Conservation (phyloP, 2,797 vertebrate genomes). For the Babyrousa celebensis region DNA sequence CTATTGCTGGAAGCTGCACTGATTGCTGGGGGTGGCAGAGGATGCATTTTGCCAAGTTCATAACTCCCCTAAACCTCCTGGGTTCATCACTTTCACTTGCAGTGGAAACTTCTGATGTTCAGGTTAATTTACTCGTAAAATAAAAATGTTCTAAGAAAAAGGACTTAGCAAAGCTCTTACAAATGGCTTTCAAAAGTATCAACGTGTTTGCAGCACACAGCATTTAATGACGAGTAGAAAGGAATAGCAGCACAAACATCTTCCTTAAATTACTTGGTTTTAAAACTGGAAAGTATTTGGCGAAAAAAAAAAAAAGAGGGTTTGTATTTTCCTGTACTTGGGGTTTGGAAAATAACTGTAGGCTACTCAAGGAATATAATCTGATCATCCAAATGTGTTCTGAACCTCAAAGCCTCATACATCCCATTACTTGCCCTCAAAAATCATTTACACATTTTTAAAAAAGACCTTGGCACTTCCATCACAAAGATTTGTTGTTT, state of each 20-base stretch:
- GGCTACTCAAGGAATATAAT: not conserved
- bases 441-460: slow-evolving; percentile 14
- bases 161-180: slow-evolving; percentile 21
- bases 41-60: slow-evolving; percentile 29
- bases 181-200: not conserved
- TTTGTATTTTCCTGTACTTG: slow-evolving; percentile 47
- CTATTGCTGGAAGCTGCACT: not conserved
- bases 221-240: slow-evolving; percentile 20
- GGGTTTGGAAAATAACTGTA: slow-evolving; percentile 40
- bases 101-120: slow-evolving; percentile 63
- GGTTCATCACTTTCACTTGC: slow-evolving; percentile 15
- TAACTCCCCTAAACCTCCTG: slow-evolving; percentile 40
- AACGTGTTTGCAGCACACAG: not conserved
- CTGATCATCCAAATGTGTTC: not conserved
- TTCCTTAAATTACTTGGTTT: slow-evolving; percentile 45
- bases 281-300: slow-evolving; percentile 61
- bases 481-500: slow-evolving; percentile 37
- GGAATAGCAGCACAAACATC: not conserved
- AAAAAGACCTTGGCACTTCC: slow-evolving; percentile 28
- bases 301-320: not conserved
- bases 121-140: slow-evolving; percentile 67
- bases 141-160: slow-evolving; percentile 69
- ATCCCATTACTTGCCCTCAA: not conserved
- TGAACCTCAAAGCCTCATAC: not conserved
- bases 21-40: not conserved